Evolutionary conservation across 2,888 invertebrate genomes (phyloP), one percentile per base, ranked within the genome.

Genomic region (Noctua pronuba): DNA sequence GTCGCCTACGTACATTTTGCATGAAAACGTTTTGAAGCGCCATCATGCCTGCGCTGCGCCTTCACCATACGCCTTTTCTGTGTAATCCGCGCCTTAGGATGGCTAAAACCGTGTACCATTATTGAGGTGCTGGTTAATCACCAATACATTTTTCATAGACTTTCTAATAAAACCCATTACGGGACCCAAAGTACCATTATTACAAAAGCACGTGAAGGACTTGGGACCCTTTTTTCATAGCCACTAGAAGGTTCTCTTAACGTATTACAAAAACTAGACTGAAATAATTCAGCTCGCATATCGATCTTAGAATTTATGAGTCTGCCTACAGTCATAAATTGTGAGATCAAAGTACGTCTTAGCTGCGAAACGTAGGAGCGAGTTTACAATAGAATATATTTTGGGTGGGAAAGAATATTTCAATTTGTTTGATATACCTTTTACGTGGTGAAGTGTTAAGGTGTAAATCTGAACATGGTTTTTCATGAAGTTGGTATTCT

Each of bases 281-380:
- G 46, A 41, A 79, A 67, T 52, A 79, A 79, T 72, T 77, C 73
- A 74, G 41, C 38, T 77, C 62, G 28, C 28, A 46, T 79, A 68
- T 79, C 74, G 72, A 76, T 84, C 75, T 68, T 64, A 65, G 60
- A 77, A 88, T 84, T 84, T 80, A 86, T 80, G 80, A 79, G 65
- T 75, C 72, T 66, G 69, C 70, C 72, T 64, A 74, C 58, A 78
- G 71, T 73, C 75, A 79, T 88, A 86, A 77, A 86, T 88, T 75
- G 73, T 64, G 65, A 66, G 78, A 88, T 77, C 69, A 77, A 86
- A 86, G 69, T 13, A 72, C 55, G 49, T 55, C 28, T 86, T 66
- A 58, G 60, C 65, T 7, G 13, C 28, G 55, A 67, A 71, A 77
- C 10, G 70, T 73, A 52, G 41, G 28, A 55, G 31, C 38, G 10